Evolutionary conservation across 2,113 vertebrate genomes (phyloP), one percentile per base, ranked within the genome.

Genomic region (Vanacampus margaritifer): DNA sequence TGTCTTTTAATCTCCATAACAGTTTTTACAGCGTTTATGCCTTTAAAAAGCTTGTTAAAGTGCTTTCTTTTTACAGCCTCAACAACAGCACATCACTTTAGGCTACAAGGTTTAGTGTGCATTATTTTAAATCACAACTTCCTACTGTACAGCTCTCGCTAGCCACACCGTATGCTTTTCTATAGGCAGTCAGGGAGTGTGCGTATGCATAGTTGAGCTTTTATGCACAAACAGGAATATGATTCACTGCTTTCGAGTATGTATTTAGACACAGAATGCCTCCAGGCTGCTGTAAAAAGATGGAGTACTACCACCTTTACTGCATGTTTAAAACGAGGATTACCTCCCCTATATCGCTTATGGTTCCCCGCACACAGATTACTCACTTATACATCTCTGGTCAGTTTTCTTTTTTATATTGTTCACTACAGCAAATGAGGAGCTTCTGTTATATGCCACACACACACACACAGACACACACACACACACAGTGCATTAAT

Each of bases 401-500:
- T 72, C 76, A 68, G 65, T 26, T 35, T 64, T 78, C 78, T 79
- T 26, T 32, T 57, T 28, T 13, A 24, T 48, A 54, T 67, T 75
- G 70, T 74, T 61, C 73, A 9, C 35, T 17, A 24, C 14, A 65
- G 73, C 76, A 73, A 78, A 75, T 14, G 21, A 79, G 63, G 63
- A 74, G 24, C 26, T 35, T 68, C 60, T 53, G 51, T 51, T 60
- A 36, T 45, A 69, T 64, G 17, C 56, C 80, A 64, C 78, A 74
- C 75, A 82, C 60, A 82, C 63, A 59, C 24, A 13, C 70, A 48
- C 79, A 32, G 28, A 2, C n/a, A n/a, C n/a, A n/a, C n/a, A 66
- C 79, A 74, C 78, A 83, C 60, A 81, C 62, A 78, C 75, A 82
- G 78, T 85, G 79, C 87, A 90, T 91, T 91, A 90, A 92, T 92